phyloP scores from a whole-genome alignment of 1,140 invertebrate genomes.

The Daktulosphaira vitifoliae region DNA sequence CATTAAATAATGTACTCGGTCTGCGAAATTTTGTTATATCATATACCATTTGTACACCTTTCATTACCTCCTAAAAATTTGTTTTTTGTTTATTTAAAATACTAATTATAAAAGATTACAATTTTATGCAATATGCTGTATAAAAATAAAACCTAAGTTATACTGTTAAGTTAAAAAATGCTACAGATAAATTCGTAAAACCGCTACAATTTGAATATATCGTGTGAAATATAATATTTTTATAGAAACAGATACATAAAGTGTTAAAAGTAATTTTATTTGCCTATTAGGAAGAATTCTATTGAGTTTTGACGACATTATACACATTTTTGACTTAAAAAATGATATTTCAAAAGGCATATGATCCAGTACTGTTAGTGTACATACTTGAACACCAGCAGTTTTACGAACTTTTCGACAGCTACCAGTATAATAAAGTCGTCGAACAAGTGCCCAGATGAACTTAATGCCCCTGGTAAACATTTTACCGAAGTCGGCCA shows the following conservation, averaged over 20 bases:
- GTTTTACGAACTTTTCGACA: constrained; percentile 67
- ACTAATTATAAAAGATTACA: no score
- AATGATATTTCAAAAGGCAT: no score
- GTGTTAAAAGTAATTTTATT: no score
- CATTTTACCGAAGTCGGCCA: constrained; percentile 88
- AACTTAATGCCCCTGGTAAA: constrained; percentile 87
- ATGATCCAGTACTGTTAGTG: no score
- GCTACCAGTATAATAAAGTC: constrained; percentile 76
- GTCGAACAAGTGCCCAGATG: constrained; percentile 80
- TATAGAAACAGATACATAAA: no score
- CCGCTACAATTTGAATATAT: no score
- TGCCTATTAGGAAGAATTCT: no score
- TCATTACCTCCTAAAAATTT: constrained; percentile 65
- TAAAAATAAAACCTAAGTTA: background rate
- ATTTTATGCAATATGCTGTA: no score
- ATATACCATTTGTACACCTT: constrained; percentile 68
- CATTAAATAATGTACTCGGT: constrained; percentile 56
- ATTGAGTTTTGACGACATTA: no score
- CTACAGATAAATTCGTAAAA: background rate
- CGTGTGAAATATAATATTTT: no score
- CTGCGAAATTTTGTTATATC: constrained; percentile 63
- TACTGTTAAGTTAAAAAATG: background rate
- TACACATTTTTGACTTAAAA: no score
- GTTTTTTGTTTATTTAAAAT: no score
- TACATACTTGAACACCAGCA: constrained; percentile 61